Evolutionary conservation across 2,797 vertebrate species (phyloP).

Genomic region (Thripadectes ignobilis): DNA sequence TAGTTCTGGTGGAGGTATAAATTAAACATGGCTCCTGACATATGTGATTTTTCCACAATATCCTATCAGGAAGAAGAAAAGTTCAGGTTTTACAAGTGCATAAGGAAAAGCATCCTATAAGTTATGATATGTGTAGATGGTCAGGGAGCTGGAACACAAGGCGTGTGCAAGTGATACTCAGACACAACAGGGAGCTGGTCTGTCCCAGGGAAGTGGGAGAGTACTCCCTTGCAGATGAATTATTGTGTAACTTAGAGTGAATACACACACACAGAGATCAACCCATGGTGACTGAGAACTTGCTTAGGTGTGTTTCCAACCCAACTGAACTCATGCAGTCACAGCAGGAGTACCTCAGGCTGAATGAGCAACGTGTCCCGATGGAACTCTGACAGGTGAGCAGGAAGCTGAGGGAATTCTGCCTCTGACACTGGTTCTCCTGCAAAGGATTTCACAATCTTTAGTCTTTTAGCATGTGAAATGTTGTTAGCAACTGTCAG

Average conservation of each 20-base stretch:
- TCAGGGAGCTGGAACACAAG: not conserved
- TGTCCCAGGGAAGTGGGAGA: not conserved
- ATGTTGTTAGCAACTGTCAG: not conserved
- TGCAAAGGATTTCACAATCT: conserved; percentile 58
- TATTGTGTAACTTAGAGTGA: not conserved
- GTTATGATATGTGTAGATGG: accelerated
- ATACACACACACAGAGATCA: not conserved
- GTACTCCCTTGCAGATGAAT: not conserved
- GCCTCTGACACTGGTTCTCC: conserved; percentile 76
- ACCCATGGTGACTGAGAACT: not conserved
- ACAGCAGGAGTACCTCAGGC: conserved; percentile 84
- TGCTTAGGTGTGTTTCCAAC: not conserved
- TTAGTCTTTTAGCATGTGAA: not conserved
- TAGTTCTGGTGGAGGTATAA: conserved; percentile 98
- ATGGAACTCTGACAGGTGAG: conserved; percentile 83
- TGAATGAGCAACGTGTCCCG: conserved; percentile 84
- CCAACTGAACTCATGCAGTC: not conserved
- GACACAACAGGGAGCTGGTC: not conserved
- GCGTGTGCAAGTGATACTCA: not conserved
- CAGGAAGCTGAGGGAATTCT: conserved; percentile 76
- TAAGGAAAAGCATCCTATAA: not conserved
- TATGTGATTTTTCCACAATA: conserved; percentile 90
- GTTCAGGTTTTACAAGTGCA: not conserved
- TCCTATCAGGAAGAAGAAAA: conserved; percentile 70
- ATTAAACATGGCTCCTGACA: conserved; percentile 90